Conservation (phyloP, 2,113 vertebrate genomes). For the Morone saxatilis region DNA sequence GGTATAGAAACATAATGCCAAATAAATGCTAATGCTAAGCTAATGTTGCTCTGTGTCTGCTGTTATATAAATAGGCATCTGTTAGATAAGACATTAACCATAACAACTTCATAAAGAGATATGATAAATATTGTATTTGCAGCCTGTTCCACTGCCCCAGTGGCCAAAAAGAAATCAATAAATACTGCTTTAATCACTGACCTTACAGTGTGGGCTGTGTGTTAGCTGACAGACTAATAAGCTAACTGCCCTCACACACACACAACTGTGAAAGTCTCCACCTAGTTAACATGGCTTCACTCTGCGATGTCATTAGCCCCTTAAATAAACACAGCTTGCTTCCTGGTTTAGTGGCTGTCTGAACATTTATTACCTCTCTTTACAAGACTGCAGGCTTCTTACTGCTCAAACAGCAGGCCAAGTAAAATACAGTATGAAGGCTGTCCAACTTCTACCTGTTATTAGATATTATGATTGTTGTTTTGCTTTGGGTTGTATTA, state of each 20-base stretch:
- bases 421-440: neutral
- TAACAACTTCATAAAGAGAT: neutral
- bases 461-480: neutral
- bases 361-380: slow-evolving; percentile 42
- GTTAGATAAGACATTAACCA: neutral
- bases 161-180: neutral
- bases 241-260: slow-evolving; percentile 17
- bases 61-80: neutral
- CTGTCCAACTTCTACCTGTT: neutral
- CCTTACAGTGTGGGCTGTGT: neutral
- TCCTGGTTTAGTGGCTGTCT: slow-evolving; percentile 43
- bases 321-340: slow-evolving; percentile 66
- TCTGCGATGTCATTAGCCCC: slow-evolving; percentile 33
- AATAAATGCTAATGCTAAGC: neutral
- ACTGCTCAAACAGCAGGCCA: neutral
- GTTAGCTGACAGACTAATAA: slow-evolving; percentile 21
- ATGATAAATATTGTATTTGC: neutral
- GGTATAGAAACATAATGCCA: neutral
- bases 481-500: slow-evolving; percentile 7
- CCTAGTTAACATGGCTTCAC: slow-evolving; percentile 53
- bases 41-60: neutral
- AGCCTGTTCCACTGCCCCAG: neutral
- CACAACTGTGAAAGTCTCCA: slow-evolving; percentile 36
- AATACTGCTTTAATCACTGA: neutral
- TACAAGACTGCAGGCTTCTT: slow-evolving; percentile 11